phyloP scores from a whole-genome alignment of 53 echinoderm and acorn worm genomes.

The Actinopyga echinites region DNA sequence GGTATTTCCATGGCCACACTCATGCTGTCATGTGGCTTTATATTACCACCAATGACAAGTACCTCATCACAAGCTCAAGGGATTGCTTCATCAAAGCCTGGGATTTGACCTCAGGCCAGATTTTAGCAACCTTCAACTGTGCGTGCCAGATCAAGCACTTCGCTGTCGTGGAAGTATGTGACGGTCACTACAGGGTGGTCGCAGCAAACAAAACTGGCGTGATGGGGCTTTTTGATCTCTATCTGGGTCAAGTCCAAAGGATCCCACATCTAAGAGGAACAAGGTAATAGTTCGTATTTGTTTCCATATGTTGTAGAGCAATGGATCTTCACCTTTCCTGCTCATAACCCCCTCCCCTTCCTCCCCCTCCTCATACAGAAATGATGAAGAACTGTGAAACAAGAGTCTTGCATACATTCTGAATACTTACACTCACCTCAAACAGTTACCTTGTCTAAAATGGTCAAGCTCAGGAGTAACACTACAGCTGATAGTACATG shows the following conservation, averaged over 20 bases:
- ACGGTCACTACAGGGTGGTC: slow-evolving; percentile 63
- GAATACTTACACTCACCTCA: too few species aligned
- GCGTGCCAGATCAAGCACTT: slow-evolving; percentile 83
- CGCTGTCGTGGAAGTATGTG: slow-evolving; percentile 40
- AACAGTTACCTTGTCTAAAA: too few species aligned
- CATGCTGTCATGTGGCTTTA: slow-evolving; percentile 81
- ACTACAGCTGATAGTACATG: too few species aligned
- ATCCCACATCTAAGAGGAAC: neutral
- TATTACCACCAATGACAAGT: slow-evolving; percentile 69
- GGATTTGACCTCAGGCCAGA: slow-evolving; percentile 48
- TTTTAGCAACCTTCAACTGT: slow-evolving; percentile 84
- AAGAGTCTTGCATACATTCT: too few species aligned
- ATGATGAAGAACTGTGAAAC: too few species aligned
- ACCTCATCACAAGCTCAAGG: slow-evolving; percentile 76
- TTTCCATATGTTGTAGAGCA: too few species aligned
- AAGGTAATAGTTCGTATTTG: neutral
- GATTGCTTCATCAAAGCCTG: slow-evolving; percentile 91
- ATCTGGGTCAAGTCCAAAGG: neutral
- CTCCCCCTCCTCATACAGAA: too few species aligned
- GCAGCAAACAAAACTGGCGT: slow-evolving; percentile 78
- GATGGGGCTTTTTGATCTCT: slow-evolving; percentile 65
- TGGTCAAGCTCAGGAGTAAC: too few species aligned
- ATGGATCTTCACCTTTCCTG: too few species aligned
- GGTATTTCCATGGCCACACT: slow-evolving; percentile 71
- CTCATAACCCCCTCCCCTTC: too few species aligned